Conservation (phyloP, 2,888 invertebrate species). For the Sceliomorpha sp. region DNA sequence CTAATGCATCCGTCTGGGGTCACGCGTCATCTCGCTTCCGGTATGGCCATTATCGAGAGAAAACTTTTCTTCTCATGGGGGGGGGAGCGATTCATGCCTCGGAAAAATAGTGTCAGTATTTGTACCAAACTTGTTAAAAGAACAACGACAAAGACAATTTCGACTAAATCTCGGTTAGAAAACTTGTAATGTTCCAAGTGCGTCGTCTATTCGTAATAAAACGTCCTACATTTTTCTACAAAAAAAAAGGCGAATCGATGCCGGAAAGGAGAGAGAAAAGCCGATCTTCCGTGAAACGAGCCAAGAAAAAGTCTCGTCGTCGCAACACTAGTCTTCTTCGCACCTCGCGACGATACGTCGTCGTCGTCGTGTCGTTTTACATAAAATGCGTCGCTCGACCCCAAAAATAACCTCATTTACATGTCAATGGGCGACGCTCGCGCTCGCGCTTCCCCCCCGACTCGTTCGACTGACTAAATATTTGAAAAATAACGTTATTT, state of each 20-base stretch:
- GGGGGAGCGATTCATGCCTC: conserved; percentile 28
- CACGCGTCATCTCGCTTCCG: conserved; percentile 79
- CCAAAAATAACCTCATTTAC: conserved; percentile 17
- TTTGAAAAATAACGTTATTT: conserved; percentile 12
- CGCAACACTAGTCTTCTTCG: background rate
- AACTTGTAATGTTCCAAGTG: too few relatives aligned
- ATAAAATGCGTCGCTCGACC: conserved; percentile 4
- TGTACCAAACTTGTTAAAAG: too few relatives aligned
- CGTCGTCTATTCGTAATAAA: too few relatives aligned
- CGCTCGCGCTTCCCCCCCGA: conserved; percentile 1
- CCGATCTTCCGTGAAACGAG: too few relatives aligned
- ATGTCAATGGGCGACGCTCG: conserved; percentile 11
- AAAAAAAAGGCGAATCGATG: too few relatives aligned
- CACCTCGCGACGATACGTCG: conserved; percentile 1
- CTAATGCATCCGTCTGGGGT: conserved; percentile 83
- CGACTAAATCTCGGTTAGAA: too few relatives aligned
- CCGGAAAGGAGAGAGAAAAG: too few relatives aligned
- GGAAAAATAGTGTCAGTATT: conserved; percentile 17
- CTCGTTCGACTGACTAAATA: conserved; percentile 10
- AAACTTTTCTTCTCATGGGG: conserved; percentile 40
- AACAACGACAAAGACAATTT: too few relatives aligned
- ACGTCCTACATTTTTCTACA: too few relatives aligned
- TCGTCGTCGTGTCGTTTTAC: conserved; percentile 8
- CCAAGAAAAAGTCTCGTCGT: conserved; percentile 4
- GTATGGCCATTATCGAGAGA: conserved; percentile 73